Conservation (phyloP, 1,140 invertebrate genomes). For the Hypsibius dujardini region DNA sequence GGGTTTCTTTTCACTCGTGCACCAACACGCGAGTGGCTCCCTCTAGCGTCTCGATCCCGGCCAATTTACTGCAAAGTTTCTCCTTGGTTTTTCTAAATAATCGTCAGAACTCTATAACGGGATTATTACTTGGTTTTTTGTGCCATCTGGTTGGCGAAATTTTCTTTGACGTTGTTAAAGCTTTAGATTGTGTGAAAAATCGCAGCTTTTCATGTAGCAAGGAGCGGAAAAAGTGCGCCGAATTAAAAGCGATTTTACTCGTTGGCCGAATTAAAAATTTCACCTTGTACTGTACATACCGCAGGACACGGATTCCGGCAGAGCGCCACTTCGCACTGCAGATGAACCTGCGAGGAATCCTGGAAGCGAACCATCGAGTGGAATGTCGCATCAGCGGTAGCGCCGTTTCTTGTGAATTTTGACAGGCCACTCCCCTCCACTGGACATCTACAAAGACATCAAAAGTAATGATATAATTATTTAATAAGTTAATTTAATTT, state of each 20-base stretch:
- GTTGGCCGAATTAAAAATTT: too few species aligned
- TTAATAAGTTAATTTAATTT: conserved; percentile 18
- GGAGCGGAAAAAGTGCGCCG: too few species aligned
- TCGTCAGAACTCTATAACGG: neutral
- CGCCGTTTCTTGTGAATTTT: conserved; percentile 48
- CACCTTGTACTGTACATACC: too few species aligned
- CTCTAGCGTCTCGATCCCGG: neutral
- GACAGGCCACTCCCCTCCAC: conserved; percentile 42
- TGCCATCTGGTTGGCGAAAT: conserved; percentile 21
- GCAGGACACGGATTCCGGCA: conserved; percentile 45
- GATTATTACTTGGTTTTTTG: neutral
- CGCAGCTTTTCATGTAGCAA: too few species aligned
- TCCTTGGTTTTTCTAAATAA: neutral
- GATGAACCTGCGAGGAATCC: conserved; percentile 55
- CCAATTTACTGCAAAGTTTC: neutral
- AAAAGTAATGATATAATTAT: too few species aligned
- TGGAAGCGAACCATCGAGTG: conserved; percentile 61
- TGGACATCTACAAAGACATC: conserved; percentile 49
- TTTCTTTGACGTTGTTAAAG: too few species aligned
- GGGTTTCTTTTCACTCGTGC: too few species aligned
- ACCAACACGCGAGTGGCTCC: neutral
- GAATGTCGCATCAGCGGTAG: conserved; percentile 51
- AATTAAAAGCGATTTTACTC: too few species aligned
- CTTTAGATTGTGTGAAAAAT: too few species aligned
- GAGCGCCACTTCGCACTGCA: conserved; percentile 57